Evolutionary conservation across 2,888 invertebrate genomes (phyloP), one percentile per base, ranked within the genome.

Genomic region (Timema cristinae): DNA sequence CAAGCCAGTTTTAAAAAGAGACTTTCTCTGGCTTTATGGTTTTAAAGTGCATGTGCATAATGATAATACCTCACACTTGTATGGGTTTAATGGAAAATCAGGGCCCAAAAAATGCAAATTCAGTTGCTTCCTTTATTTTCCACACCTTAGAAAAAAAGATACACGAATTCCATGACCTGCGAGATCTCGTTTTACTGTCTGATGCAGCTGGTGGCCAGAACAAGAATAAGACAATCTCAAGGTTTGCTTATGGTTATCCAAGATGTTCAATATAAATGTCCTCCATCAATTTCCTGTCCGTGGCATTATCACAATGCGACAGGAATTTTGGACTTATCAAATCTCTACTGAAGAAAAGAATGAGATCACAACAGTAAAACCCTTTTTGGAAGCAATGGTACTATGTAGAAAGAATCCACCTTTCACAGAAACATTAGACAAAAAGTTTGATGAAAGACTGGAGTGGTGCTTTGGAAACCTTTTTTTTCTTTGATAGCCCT

Each of bases 31-130:
- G 32, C 32, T 2, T 9, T 66, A 50, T 67, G 50, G 15, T 2
- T 67, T 67, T 7, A 67, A 67, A 50, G 67, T 67, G n/a, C 15
- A 50, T 15, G 15, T 16, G 15, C 15, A 67, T 15, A 67, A n/a
- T 67, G 15, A 67, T 15, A 8, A 11, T 50, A 50, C 8, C 8
- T 50, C 13, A 1, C 16, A 16, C 50, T 50, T 50, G 15, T 67
- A 15, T 32, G n/a, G n/a, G 16, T 50, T 50, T 50, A 50, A 67
- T 67, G 51, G 51, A 67, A 50, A 67, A 59, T 50, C n/a, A n/a
- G 16, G 67, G 8, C n/a, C 1, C 1, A 32, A 67, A 67, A 67
- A 9, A 67, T 67, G n/a, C 67, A 11, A 67, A 67, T 50, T 50
- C 8, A 9, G 50, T 50, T 67, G 50, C 50, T 49, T 67, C 67